These are phyloP conservation scores for Cisticola juncidis DNA, from an alignment of 2,113 vertebrate genomes.

Conservation along the genomic window DNA sequence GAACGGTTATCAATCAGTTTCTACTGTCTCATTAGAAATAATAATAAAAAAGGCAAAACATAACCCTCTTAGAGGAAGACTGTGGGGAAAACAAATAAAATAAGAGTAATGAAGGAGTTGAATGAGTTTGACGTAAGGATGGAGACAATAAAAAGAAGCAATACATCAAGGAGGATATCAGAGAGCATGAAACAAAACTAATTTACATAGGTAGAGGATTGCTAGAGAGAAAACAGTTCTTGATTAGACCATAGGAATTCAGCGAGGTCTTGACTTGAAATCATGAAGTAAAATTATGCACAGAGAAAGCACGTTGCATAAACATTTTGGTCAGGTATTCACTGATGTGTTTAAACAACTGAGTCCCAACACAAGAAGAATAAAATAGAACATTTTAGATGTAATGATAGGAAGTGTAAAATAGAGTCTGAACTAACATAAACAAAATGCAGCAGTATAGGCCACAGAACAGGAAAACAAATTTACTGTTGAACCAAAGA, in stretches of 20 bases:
- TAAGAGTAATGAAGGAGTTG: constrained; percentile 5
- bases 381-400: background rate
- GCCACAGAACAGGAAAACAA: background rate
- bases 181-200: background rate
- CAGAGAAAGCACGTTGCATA: background rate
- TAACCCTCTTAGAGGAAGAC: background rate
- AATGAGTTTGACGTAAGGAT: background rate
- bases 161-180: background rate
- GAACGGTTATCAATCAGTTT: constrained; percentile 2
- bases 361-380: background rate
- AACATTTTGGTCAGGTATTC: background rate
- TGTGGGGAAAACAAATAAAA: constrained; percentile 2
- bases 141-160: constrained; percentile 2
- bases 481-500: background rate
- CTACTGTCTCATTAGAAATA: constrained; percentile 2
- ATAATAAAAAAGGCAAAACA: constrained; percentile 14
- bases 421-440: background rate
- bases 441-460: background rate
- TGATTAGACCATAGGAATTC: background rate
- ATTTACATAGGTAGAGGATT: background rate
- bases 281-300: background rate
- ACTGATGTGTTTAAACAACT: background rate
- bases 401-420: background rate
- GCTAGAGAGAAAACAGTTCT: background rate
- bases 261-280: background rate